phyloP scores from a whole-genome alignment of 2,797 vertebrate species.

The Epinephelus coioides region DNA sequence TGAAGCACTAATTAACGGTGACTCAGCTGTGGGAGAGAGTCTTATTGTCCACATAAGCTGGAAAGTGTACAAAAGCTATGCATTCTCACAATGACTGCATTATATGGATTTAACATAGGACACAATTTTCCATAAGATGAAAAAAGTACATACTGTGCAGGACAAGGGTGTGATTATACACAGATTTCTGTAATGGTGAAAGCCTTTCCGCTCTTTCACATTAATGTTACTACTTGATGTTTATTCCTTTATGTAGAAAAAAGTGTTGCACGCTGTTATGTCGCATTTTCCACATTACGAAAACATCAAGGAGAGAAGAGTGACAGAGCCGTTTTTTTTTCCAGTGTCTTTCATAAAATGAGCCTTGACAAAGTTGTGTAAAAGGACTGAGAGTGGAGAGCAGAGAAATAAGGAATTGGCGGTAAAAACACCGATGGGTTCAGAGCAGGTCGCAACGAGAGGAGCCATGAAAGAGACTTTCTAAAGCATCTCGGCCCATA shows the following conservation, averaged over 20 bases:
- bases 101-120: conserved; percentile 13
- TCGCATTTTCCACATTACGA: conserved; percentile 31
- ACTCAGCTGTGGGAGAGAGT: conserved; percentile 10
- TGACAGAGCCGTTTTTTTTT: conserved; percentile 12
- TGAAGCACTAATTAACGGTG: conserved; percentile 51
- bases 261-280: conserved; percentile 7
- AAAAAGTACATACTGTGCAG: not conserved
- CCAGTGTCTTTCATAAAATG: conserved; percentile 20
- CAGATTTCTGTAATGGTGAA: not conserved
- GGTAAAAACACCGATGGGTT: conserved; percentile 40
- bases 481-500: conserved; percentile 36
- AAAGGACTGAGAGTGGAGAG: conserved; percentile 29
- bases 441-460: conserved; percentile 48
- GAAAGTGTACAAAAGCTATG: conserved; percentile 30
- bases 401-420: conserved; percentile 34
- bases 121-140: not conserved
- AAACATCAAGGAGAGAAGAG: conserved; percentile 32
- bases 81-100: conserved; percentile 19
- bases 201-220: not conserved
- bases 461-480: conserved; percentile 68
- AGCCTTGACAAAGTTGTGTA: conserved; percentile 21
- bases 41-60: conserved; percentile 34
- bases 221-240: not conserved
- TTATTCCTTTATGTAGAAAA: conserved; percentile 14
- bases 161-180: not conserved